phyloP scores from a whole-genome alignment of 2,888 invertebrate species.

The Cataglyphis albicans region DNA sequence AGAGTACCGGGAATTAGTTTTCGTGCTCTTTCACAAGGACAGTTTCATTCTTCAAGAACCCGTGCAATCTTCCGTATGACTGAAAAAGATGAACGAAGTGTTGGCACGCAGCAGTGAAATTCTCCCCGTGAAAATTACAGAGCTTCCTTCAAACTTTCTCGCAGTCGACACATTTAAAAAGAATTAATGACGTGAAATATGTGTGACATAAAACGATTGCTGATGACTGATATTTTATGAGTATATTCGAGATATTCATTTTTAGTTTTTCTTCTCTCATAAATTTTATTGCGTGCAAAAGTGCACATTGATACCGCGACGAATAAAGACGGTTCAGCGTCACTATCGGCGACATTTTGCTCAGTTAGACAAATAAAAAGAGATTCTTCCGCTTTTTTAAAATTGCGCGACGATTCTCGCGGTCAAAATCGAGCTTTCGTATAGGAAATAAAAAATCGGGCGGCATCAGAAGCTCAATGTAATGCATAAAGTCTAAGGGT shows the following conservation, averaged over 20 bases:
- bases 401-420: background rate
- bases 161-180: background rate
- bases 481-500: slow-evolving; percentile 38
- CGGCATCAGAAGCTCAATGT: slow-evolving; percentile 25
- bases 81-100: slow-evolving; percentile 35
- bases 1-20: slow-evolving; percentile 19
- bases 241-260: background rate
- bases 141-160: slow-evolving; percentile 4
- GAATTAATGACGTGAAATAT: background rate
- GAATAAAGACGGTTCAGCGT: slow-evolving; percentile 40
- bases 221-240: background rate
- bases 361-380: slow-evolving; percentile 40
- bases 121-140: slow-evolving; percentile 24
- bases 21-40: slow-evolving; percentile 9
- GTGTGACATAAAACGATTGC: background rate
- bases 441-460: slow-evolving; percentile 22
- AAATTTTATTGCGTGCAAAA: background rate
- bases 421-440: slow-evolving; percentile 9
- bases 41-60: slow-evolving; percentile 33
- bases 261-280: background rate
- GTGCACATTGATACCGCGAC: background rate
- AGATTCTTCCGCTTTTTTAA: slow-evolving; percentile 34
- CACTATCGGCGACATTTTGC: slow-evolving; percentile 56
- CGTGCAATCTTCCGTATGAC: slow-evolving; percentile 37
- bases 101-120: slow-evolving; percentile 24